Evolutionary conservation across 2,888 invertebrate species (phyloP), one percentile per base, ranked within the genome.

Genomic region (Eilema depressum): DNA sequence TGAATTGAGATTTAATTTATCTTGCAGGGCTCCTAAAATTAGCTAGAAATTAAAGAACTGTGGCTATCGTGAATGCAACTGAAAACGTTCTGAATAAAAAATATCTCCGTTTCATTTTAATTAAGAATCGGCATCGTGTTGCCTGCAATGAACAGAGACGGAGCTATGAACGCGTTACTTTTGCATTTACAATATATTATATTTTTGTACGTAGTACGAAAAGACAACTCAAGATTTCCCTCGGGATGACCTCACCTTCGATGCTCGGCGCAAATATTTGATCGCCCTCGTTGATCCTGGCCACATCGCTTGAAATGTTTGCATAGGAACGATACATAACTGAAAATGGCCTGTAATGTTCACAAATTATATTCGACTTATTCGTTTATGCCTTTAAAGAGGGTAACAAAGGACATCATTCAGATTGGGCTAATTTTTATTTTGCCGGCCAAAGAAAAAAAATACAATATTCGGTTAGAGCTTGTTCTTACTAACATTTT

Each of bases 211-310:
- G 66, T 75, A 75, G 67, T 70, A 77, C 66, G 72, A 74, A 78
- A 83, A 79, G 81, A 81, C 79, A 83, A 81, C 80, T 84, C 81
- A 79, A 81, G 82, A 89, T 89, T 88, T 88, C 89, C 89, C 89
- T 5, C 1, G 85, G 81, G 88, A 67, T 69, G 56, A 57, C 74
- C 77, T 75, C 79, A 80, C 77, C 83, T 81, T 75, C 75, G 75
- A 83, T 80, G 77, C 75, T 83, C 75, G 78, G 74, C 80, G 76
- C 80, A 81, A 84, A 87, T 85, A 85, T 87, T 87, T 86, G 83
- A 84, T 75, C 77, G 69, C 75, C 66, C 59, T 28, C 41, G 70
- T 74, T 76, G 77, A 78, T 76, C 73, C 75, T 69, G 37, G 23
- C 71, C 72, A 73, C 75, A 74, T 64, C 65, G 33, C 53, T 69